phyloP scores from a whole-genome alignment of 2,797 vertebrate species.

The Labroides dimidiatus region DNA sequence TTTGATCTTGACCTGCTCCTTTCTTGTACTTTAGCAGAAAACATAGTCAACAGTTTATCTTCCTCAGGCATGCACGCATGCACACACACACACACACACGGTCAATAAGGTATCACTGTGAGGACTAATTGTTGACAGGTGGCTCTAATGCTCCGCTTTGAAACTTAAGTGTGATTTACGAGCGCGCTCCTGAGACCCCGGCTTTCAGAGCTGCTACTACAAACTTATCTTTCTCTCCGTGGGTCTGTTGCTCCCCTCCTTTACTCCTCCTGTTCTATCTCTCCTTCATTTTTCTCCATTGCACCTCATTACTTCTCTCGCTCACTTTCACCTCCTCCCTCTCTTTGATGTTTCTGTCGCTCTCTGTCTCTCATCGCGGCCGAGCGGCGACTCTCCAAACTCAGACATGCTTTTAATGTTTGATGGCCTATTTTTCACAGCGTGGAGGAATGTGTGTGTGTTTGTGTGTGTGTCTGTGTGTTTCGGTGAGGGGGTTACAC shows the following conservation, averaged over 20 bases:
- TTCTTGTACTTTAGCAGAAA: slow-evolving; percentile 2
- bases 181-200: slow-evolving; percentile 59
- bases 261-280: slow-evolving; percentile 47
- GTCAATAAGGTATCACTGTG: slow-evolving; percentile 55
- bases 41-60: slow-evolving; percentile 36
- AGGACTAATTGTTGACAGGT: slow-evolving; percentile 86
- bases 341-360: slow-evolving; percentile 68
- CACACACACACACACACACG: slow-evolving; percentile 37
- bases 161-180: slow-evolving; percentile 85
- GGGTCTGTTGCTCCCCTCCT: slow-evolving; percentile 24
- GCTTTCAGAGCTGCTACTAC: slow-evolving; percentile 76
- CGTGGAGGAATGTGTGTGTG: slow-evolving; percentile 52
- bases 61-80: slow-evolving; percentile 32
- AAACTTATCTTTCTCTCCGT: slow-evolving; percentile 65
- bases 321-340: slow-evolving; percentile 72
- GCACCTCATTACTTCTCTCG: slow-evolving; percentile 75
- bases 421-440: slow-evolving; percentile 64
- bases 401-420: slow-evolving; percentile 65
- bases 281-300: slow-evolving; percentile 65
- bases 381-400: slow-evolving; percentile 48
- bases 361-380: slow-evolving; percentile 56
- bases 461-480: slow-evolving; percentile 36
- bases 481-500: slow-evolving; percentile 40
- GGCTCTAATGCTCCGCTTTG: slow-evolving; percentile 78
- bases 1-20: slow-evolving; percentile 15